These are phyloP conservation scores for Etheostoma cragini DNA, from an alignment of 2,113 vertebrate genomes.

Conservation along the genomic window DNA sequence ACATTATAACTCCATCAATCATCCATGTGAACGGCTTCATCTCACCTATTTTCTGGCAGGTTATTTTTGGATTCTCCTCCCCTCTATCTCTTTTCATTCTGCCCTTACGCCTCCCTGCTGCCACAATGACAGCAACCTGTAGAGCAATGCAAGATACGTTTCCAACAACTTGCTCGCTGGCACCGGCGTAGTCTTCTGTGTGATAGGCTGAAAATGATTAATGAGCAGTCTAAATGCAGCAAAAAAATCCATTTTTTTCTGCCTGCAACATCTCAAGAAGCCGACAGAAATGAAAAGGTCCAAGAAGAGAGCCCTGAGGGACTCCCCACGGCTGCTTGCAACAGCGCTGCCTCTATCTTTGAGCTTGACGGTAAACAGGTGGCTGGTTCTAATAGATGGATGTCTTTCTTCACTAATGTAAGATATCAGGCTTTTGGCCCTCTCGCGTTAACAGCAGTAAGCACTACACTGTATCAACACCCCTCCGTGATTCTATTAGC, in stretches of 20 bases:
- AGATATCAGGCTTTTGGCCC: conserved; percentile 41
- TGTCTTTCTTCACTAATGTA: conserved; percentile 45
- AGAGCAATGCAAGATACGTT: conserved; percentile 44
- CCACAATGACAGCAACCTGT: conserved; percentile 61
- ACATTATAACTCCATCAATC: conserved; percentile 63
- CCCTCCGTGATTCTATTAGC: conserved; percentile 61
- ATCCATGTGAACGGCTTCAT: conserved; percentile 50
- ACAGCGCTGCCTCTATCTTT: conserved; percentile 8
- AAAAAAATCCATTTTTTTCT: conserved; percentile 30
- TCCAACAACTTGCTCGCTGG: conserved; percentile 40
- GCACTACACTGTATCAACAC: conserved; percentile 45
- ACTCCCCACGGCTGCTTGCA: conserved; percentile 38
- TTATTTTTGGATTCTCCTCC: conserved; percentile 31
- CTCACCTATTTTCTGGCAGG: conserved; percentile 46
- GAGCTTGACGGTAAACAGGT: conserved; percentile 69
- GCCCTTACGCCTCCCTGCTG: conserved; percentile 52
- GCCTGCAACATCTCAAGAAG: conserved; percentile 20
- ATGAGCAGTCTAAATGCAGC: conserved; percentile 66
- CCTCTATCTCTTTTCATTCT: conserved; percentile 30
- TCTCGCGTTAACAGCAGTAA: conserved; percentile 55
- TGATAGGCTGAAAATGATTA: conserved; percentile 77
- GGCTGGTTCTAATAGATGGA: conserved; percentile 59
- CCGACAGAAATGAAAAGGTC: conserved; percentile 52
- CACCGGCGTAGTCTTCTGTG: conserved; percentile 44
- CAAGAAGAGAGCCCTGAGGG: conserved; percentile 36